Base-by-base conservation (phyloP, 2,113 vertebrate species). In the Passer domesticus region DNA sequence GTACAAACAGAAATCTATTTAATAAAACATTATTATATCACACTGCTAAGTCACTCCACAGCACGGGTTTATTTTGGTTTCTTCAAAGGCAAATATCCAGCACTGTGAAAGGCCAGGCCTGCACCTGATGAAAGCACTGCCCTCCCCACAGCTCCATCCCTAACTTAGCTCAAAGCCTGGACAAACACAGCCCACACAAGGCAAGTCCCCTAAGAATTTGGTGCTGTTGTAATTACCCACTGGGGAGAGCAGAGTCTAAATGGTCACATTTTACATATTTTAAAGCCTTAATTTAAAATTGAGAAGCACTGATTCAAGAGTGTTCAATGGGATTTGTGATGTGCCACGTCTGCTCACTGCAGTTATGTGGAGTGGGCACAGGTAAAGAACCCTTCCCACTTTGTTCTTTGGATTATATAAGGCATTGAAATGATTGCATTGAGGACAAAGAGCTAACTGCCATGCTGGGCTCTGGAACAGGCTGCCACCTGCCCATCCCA, bases 401-500 rank as follows among this genome's bases (percentile, higher is more conserved):
- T 66, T 28, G 24, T n/a, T 89, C 73, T 59, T 20, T 21, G 47
- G 11, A 22, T 53, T 63, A 35, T n/a, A 41, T 19, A 68, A 39
- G 41, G 63, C 66, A n/a, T 3, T 3, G n/a, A 58, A 78, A 77
- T 0, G 4, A 47, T 1, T 27, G 20, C 63, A 31, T 31, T 59
- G 44, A 22, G 63, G 67, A 79, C 17, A 23, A 85, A 67, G 63
- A 83, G 52, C 23, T 12, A 39, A 56, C 50, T 66, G 23, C 79
- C 67, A 20, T 0, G 8, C 72, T 55, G 85, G 81, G 85, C 70
- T 78, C 72, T 50, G 35, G 22, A 92, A 90, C 94, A 96, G 76
- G 94, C 88, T 93, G 83, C 79, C 93, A 95, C 95, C 94, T 89
- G 95, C 93, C 94, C 49, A 30, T 13, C 28, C n/a, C 47, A 87